phyloP scores from a whole-genome alignment of 2,888 invertebrate species.

The Megaustenia siamemsis region DNA sequence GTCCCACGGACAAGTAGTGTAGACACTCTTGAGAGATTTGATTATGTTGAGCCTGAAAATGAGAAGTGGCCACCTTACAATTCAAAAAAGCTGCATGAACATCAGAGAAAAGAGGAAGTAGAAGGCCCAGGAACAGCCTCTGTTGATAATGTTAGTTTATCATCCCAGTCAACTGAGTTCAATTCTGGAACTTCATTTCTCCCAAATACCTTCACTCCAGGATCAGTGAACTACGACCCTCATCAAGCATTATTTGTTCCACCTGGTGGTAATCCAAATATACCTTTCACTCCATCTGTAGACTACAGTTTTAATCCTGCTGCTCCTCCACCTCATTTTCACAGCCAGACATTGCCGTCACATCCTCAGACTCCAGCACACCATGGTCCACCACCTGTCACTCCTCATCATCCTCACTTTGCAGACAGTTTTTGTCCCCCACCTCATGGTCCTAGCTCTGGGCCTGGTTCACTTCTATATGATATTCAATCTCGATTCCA shows the following conservation, averaged over 20 bases:
- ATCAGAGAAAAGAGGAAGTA: constrained; percentile 28
- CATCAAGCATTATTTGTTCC: constrained; percentile 43
- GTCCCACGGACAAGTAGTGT: constrained; percentile 49
- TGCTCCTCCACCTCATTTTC: constrained; percentile 34
- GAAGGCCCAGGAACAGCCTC: constrained; percentile 3
- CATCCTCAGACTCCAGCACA: constrained; percentile 55
- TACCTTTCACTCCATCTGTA: constrained; percentile 51
- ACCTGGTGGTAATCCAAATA: constrained; percentile 45
- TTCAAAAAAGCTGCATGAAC: constrained; percentile 39
- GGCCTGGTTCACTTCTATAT: constrained; percentile 46
- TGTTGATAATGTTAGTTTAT: constrained; percentile 22
- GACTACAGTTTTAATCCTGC: constrained; percentile 41
- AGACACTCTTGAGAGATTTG: constrained; percentile 52
- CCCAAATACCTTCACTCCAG: constrained; percentile 48
- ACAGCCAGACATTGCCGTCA: constrained; percentile 55
- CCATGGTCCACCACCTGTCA: constrained; percentile 55
- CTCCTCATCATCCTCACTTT: constrained; percentile 52
- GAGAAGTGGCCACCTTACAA: constrained; percentile 44
- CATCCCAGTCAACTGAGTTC: constrained; percentile 50
- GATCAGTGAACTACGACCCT: constrained; percentile 37
- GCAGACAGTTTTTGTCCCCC: constrained; percentile 53
- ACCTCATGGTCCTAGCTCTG: constrained; percentile 34
- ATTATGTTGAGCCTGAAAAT: constrained; percentile 52
- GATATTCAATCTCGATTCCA: constrained; percentile 52
- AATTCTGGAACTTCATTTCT: constrained; percentile 51